Percentiles rank a stretch among this genome's conserved stretches.
These are phyloP conservation scores for Trichoplusia ni DNA, from an alignment of 1,140 invertebrate species.

Conservation along the genomic window DNA sequence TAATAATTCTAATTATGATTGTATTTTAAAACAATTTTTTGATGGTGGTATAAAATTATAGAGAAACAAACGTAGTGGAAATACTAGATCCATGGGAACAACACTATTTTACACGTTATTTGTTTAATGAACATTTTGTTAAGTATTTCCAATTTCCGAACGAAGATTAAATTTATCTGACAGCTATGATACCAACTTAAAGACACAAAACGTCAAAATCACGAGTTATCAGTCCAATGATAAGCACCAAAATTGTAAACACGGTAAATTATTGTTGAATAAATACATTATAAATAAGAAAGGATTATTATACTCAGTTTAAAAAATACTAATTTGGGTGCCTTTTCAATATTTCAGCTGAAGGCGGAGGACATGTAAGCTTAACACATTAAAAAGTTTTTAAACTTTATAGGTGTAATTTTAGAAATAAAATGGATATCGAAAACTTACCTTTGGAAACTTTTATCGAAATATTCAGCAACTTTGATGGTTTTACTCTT, in stretches of 20 bases:
- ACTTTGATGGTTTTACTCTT: slow-evolving; percentile 58
- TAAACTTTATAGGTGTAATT: not conserved
- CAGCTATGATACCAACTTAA: not conserved
- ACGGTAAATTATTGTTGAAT: slow-evolving; percentile 26
- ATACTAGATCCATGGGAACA: too few relatives aligned
- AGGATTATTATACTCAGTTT: not conserved
- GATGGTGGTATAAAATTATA: too few relatives aligned
- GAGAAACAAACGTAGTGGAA: too few relatives aligned
- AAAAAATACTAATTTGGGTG: not conserved
- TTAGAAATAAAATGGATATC: slow-evolving; percentile 32
- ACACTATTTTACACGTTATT: too few relatives aligned
- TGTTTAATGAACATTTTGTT: not conserved
- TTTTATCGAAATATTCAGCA: slow-evolving; percentile 66
- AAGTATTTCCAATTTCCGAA: not conserved
- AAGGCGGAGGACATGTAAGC: not conserved
- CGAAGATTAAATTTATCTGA: not conserved
- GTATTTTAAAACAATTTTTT: too few relatives aligned
- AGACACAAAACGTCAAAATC: slow-evolving; percentile 51
- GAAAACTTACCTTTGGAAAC: slow-evolving; percentile 62
- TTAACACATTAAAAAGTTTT: not conserved
- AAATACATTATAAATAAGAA: not conserved
- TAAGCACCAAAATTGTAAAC: slow-evolving; percentile 34
- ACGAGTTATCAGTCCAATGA: slow-evolving; percentile 43
- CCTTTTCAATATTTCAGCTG: not conserved
- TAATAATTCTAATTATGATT: too few relatives aligned